phyloP scores from a whole-genome alignment of 2,888 invertebrate genomes.

The Oxytorus armatus region DNA sequence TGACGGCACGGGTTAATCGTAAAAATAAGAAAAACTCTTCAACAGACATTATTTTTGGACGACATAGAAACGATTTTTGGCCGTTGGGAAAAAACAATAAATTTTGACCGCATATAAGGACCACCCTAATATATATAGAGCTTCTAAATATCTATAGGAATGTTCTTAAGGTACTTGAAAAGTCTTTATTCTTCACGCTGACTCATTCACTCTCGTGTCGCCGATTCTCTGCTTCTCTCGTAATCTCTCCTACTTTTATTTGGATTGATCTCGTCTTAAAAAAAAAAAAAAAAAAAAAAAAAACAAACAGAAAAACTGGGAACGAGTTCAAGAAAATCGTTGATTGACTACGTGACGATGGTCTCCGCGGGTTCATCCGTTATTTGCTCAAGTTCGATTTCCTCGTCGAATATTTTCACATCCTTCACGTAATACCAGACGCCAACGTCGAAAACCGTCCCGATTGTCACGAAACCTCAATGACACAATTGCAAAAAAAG shows the following conservation, averaged over 20 bases:
- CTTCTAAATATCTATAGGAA: slow-evolving; percentile 76
- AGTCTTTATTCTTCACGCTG: slow-evolving; percentile 78
- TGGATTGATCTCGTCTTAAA: slow-evolving; percentile 35
- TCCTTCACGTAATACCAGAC: slow-evolving; percentile 90
- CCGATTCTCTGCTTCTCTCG: slow-evolving; percentile 30
- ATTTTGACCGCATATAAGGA: too few species aligned
- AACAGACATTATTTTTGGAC: too few species aligned
- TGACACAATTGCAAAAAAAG: slow-evolving; percentile 8
- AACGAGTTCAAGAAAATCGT: slow-evolving; percentile 7
- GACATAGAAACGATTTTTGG: too few species aligned
- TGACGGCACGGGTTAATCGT: too few species aligned
- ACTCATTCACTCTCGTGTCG: slow-evolving; percentile 25
- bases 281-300: slow-evolving; percentile 28
- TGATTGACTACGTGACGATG: slow-evolving; percentile 63
- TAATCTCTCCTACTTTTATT: slow-evolving; percentile 50
- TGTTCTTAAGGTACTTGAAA: slow-evolving; percentile 81
- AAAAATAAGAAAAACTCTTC: too few species aligned
- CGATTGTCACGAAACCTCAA: slow-evolving; percentile 87
- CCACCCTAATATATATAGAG: too few species aligned
- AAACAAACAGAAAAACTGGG: too few species aligned
- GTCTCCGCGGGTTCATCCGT: slow-evolving; percentile 80
- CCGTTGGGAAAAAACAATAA: too few species aligned
- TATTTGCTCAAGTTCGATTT: slow-evolving; percentile 85
- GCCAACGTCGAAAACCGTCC: slow-evolving; percentile 88
- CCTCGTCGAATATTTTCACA: slow-evolving; percentile 89